Percentiles rank a stretch among this genome's conserved stretches.
phyloP scores from a whole-genome alignment of 2,888 invertebrate genomes.

The Hydraecia micacea region DNA sequence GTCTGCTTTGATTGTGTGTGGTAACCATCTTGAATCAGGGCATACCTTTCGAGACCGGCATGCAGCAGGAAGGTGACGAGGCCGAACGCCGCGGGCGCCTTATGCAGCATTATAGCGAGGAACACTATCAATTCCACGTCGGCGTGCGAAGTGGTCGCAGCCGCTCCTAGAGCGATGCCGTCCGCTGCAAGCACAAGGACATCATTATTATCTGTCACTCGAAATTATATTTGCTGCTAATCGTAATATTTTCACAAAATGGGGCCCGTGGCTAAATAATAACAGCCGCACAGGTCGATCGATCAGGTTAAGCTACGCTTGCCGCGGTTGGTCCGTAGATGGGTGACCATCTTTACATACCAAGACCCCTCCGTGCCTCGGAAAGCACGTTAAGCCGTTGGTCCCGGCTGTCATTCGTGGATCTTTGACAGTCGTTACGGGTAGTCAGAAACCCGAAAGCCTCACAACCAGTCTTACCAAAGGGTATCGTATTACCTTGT shows the following conservation, averaged over 20 bases:
- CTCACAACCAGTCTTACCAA: background rate
- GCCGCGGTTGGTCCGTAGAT: too few species aligned
- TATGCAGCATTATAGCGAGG: constrained; percentile 99
- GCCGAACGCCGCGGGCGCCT: constrained; percentile 99
- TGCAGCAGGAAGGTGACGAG: constrained; percentile 99
- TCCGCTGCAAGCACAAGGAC: constrained; percentile 92
- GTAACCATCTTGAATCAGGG: background rate
- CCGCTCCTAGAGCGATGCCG: constrained; percentile 99
- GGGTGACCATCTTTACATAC: too few species aligned
- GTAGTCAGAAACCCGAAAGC: too few species aligned
- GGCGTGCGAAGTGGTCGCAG: constrained; percentile 98
- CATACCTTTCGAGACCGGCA: constrained; percentile 96
- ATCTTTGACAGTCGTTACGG: too few species aligned
- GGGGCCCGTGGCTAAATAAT: too few species aligned
- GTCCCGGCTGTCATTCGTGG: too few species aligned
- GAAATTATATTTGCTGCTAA: background rate
- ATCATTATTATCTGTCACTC: background rate
- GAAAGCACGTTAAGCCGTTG: too few species aligned
- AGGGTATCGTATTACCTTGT: too few species aligned
- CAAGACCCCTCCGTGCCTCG: too few species aligned
- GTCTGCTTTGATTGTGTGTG: too few species aligned
- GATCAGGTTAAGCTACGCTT: too few species aligned
- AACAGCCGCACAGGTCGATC: too few species aligned
- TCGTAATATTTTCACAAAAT: background rate
- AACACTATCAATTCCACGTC: constrained; percentile 99